phyloP scores from a whole-genome alignment of 23 tunicate genomes.

The Clavelina lepadiformis region DNA sequence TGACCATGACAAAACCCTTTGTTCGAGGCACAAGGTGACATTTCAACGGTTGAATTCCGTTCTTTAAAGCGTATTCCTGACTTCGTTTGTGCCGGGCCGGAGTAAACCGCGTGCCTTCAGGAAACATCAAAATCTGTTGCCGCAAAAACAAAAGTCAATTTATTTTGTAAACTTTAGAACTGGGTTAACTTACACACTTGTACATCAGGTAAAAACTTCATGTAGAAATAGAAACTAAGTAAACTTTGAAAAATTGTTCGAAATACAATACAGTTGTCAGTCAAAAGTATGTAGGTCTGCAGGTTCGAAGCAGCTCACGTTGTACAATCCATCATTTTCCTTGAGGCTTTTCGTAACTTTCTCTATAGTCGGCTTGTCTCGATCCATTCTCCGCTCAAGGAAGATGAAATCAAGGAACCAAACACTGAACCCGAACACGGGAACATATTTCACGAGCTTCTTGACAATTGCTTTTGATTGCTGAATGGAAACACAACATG shows the following conservation, averaged over 20 bases:
- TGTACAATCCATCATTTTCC: no score
- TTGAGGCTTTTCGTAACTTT: no score
- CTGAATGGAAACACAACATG: constrained; percentile 16
- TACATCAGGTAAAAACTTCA: no score
- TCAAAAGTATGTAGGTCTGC: no score
- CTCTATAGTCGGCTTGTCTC: no score
- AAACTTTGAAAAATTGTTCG: no score
- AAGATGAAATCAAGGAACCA: constrained; percentile 45
- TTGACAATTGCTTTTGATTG: constrained; percentile 35
- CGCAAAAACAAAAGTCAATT: neutral
- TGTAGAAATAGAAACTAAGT: no score
- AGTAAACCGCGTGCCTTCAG: constrained; percentile 59
- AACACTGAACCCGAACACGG: constrained; percentile 65
- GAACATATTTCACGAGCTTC: constrained; percentile 29
- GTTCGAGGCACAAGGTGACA: constrained; percentile 46
- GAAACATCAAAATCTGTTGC: constrained; percentile 36
- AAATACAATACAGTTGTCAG: no score
- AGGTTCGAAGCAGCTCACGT: no score
- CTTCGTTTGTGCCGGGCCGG: constrained; percentile 29
- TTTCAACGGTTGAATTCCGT: constrained; percentile 25
- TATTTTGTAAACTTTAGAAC: no score
- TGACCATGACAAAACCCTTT: constrained; percentile 34
- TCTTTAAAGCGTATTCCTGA: constrained; percentile 33
- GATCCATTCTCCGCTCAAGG: constrained; percentile 29
- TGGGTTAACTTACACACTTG: no score